Evolutionary conservation across 2,888 invertebrate genomes (phyloP), one percentile per base, ranked within the genome.

Genomic region (Drosophila nr. fundita): DNA sequence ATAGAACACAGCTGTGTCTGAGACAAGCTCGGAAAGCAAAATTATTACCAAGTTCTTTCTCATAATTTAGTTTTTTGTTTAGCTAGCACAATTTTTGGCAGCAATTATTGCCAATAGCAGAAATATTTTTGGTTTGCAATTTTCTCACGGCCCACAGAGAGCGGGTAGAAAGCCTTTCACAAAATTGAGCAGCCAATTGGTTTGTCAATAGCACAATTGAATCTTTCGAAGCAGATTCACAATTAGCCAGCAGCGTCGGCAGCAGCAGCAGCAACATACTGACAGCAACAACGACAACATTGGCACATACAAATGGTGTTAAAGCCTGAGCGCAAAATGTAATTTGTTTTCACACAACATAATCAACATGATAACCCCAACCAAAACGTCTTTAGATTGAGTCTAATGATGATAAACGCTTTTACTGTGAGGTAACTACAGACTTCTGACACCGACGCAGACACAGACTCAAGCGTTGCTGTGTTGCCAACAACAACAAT

Each of bases 301-400:
- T 60, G 76, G 40, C 70, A 72, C 76, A 76, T 72, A 80, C 73
- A 85, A 83, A 76, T 88, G 87, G 87, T 88, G 89, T 68, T 88
- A 85, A 85, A 71, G 82, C 76, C 68, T 59, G 75, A 70, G 81
- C 79, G 68, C 87, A 90, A 90, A 92, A 92, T 90, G 92, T 92
- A 92, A 92, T 92, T 92, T 92, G 92, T 92, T 92, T 92, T 92
- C 92, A 92, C 92, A 92, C 92, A 92, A 92, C 92, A 92, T 92
- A 92, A 92, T 92, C 92, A 92, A 92, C 92, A 91, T 92, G 92
- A 92, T 92, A 92, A 92, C 92, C 91, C 90, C 83, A 78, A 74
- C 87, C 85, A 82, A 91, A 91, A 89, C 89, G 88, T 92, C 92
- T 92, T 92, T 92, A 92, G 92, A 92, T 92, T 92, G 92, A 91